Evolutionary conservation across 2,113 vertebrate species (phyloP).

Genomic region (Tylochromis polylepis): DNA sequence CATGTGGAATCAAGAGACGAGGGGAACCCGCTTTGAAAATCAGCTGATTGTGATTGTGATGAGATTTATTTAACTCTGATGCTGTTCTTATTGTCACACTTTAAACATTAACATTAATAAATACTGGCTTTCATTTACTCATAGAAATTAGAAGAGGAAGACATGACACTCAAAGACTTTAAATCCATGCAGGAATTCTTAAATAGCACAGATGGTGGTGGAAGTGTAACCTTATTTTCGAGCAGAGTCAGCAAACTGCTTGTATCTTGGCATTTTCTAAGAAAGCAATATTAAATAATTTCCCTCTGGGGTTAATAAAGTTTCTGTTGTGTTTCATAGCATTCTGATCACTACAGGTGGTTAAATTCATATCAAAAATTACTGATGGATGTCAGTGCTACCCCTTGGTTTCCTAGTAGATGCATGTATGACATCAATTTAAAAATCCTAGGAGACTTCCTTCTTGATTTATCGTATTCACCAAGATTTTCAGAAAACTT

Average conservation of each 20-base stretch:
- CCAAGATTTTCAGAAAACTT: neutral
- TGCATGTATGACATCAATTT: neutral
- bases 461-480: neutral
- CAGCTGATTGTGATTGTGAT: conserved; percentile 42
- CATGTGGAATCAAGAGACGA: conserved; percentile 29
- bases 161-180: neutral
- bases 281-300: neutral
- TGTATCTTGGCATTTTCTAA: neutral
- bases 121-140: neutral
- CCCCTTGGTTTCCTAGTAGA: neutral
- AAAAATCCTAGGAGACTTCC: neutral
- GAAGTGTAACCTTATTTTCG: neutral
- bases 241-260: neutral
- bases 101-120: neutral
- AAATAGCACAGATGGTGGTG: neutral
- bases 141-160: neutral
- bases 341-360: neutral
- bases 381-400: neutral
- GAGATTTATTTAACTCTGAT: neutral
- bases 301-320: neutral
- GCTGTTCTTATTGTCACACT: neutral
- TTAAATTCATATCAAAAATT: neutral
- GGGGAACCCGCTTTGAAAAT: neutral
- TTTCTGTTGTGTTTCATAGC: neutral
- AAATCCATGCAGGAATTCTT: neutral